Conservation (phyloP, 2,888 invertebrate species). For the Melitaea athalia region DNA sequence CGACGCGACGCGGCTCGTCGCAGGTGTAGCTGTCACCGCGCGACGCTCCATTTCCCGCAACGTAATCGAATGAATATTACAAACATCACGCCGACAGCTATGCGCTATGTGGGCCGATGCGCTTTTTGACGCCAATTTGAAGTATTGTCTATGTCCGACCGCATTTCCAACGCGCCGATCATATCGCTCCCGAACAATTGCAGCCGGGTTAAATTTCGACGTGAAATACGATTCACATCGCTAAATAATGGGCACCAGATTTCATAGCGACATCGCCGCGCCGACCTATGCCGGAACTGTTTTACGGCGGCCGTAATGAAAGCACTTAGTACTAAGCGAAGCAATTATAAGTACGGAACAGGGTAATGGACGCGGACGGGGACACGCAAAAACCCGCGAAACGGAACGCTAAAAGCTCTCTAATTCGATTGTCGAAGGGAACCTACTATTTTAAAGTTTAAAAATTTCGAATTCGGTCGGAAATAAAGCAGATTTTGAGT, state of each 20-base stretch:
- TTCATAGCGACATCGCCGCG: constrained; percentile 55
- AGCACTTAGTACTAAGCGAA: constrained; percentile 82
- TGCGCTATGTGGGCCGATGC: constrained; percentile 70
- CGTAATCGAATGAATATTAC: constrained; percentile 81
- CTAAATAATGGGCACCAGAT: constrained; percentile 56
- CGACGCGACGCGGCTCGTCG: constrained; percentile 41
- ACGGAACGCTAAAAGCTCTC: constrained; percentile 79
- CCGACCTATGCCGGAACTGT: constrained; percentile 62
- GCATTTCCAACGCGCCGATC: constrained; percentile 44
- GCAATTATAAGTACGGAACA: constrained; percentile 80
- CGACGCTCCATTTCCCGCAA: constrained; percentile 72
- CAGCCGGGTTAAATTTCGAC: constrained; percentile 31
- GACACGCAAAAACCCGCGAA: constrained; percentile 80
- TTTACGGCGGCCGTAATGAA: constrained; percentile 72
- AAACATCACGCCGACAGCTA: constrained; percentile 72
- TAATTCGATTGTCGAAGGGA: constrained; percentile 78
- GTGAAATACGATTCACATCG: constrained; percentile 37
- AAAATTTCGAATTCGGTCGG: constrained; percentile 47
- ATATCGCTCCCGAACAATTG: constrained; percentile 39
- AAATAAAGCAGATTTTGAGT: constrained; percentile 48
- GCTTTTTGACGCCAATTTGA: constrained; percentile 67
- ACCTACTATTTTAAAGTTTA: constrained; percentile 65
- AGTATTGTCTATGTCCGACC: constrained; percentile 55
- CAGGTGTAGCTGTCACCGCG: constrained; percentile 74
- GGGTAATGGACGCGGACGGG: constrained; percentile 80